phyloP scores from a whole-genome alignment of 2,888 invertebrate species.

The Athalia rosae region DNA sequence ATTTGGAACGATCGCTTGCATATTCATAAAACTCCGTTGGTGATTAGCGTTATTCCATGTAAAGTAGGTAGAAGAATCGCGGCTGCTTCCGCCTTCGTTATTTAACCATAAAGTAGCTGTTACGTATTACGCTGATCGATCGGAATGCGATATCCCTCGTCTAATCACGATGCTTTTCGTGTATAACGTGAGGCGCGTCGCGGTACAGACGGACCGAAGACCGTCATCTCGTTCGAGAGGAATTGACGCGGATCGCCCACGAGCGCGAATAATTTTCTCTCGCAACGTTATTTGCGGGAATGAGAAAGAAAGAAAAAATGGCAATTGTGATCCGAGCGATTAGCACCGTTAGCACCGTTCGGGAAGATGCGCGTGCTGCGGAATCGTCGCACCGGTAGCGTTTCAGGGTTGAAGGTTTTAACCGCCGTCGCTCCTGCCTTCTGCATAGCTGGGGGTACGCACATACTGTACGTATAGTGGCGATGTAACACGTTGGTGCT shows the following conservation, averaged over 20 bases:
- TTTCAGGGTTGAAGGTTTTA: conserved; percentile 37
- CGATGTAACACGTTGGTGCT: conserved; percentile 63
- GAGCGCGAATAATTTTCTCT: neutral
- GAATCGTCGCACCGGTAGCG: conserved; percentile 3
- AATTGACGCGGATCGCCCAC: conserved; percentile 30
- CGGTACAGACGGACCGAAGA: too few relatives aligned
- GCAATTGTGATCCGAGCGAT: conserved; percentile 9
- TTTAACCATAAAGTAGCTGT: too few relatives aligned
- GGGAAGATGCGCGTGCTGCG: conserved; percentile 33
- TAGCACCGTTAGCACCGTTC: conserved; percentile 41
- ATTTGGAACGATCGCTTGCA: conserved; percentile 3
- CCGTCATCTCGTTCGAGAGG: neutral
- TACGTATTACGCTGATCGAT: too few relatives aligned
- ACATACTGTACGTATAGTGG: too few relatives aligned
- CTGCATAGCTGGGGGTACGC: neutral
- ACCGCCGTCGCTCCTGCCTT: neutral
- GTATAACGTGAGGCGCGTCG: neutral
- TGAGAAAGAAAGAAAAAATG: neutral
- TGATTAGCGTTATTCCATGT: too few relatives aligned
- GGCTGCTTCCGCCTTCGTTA: too few relatives aligned
- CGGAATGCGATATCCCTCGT: too few relatives aligned
- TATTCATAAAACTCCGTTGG: neutral
- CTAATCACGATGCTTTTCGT: too few relatives aligned
- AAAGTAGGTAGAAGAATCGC: too few relatives aligned
- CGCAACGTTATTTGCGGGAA: neutral